Base-by-base conservation (phyloP, 2,888 invertebrate genomes). In the Tinea semifulvella region DNA sequence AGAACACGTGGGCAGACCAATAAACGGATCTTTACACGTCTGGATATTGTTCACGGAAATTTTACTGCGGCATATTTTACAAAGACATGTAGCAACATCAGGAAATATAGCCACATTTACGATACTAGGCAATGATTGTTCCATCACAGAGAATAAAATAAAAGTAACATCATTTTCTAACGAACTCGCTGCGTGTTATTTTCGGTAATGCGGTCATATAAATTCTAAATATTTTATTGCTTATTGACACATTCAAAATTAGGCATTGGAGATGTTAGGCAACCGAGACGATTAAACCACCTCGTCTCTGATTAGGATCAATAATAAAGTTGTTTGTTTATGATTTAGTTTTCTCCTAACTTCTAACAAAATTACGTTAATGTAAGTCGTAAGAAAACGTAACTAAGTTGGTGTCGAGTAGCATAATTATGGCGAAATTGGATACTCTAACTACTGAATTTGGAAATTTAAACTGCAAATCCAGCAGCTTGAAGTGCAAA, bases 41-140 rank as follows among this genome's bases (percentile, higher is more conserved):
- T 63, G 65, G 60, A 68, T 65, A 68, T 65, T 66, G 68, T 67
- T 61, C 63, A 59, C 61, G 58, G 57, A 55, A 59, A 57, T 66
- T 76, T 76, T 75, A 75, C 72, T 65, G 65, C 65, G 63, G 67
- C 65, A 72, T 71, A 73, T 71, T 72, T 75, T 71, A 47, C 10
- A 48, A 31, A 26, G 40, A 47, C 43, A 16, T 42, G 45, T 39
- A 36, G 43, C 13, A 40, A 45, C 45, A 28, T 31, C 39, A 40
- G 42, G 42, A 42, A 44, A 40, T 25, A 40, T 27, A 28, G 57
- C 56, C 58, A 55, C 60, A 50, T 65, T 65, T 63, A 66, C 61
- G 60, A 63, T 60, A 58, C 58, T 55, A 56, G 54, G 54, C 58
- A 60, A 65, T 58, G 56, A 57, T 55, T 55, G 57, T 58, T 53